A percentile compares a stretch with the other conserved stretches of the same genome.
Conservation (phyloP, 2,888 invertebrate genomes). For the Caenorhabditis imperialis region DNA sequence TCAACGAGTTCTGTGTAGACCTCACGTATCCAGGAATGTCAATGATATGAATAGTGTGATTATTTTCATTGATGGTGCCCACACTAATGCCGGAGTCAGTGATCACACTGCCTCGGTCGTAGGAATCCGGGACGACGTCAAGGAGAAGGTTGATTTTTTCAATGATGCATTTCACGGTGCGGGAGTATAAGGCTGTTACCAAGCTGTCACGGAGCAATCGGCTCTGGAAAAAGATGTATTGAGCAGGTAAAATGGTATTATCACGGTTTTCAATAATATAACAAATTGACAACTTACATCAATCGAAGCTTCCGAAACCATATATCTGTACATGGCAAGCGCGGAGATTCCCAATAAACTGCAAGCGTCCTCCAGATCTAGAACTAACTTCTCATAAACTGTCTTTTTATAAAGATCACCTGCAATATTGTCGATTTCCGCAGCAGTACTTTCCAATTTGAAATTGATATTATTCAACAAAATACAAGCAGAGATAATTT, state of each 20-base stretch:
- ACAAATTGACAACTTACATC: slow-evolving; percentile 24
- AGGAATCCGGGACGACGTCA: slow-evolving; percentile 41
- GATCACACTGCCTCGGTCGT: slow-evolving; percentile 50
- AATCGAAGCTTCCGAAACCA: slow-evolving; percentile 41
- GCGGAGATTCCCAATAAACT: slow-evolving; percentile 56
- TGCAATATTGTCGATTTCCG: slow-evolving; percentile 58
- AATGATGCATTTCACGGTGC: slow-evolving; percentile 50
- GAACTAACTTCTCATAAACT: no score
- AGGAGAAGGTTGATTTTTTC: slow-evolving; percentile 52
- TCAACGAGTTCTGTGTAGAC: slow-evolving; percentile 53
- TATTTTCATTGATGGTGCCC: slow-evolving; percentile 34
- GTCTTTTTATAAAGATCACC: no score
- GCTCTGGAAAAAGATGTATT: slow-evolving; percentile 34
- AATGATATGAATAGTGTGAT: slow-evolving; percentile 50
- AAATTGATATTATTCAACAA: slow-evolving; percentile 59
- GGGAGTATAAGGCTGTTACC: slow-evolving; percentile 51
- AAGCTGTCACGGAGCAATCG: slow-evolving; percentile 53
- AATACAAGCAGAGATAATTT: slow-evolving; percentile 57
- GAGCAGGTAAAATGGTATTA: no score
- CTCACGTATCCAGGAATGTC: slow-evolving; percentile 59
- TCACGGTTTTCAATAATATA: background rate
- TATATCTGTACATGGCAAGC: slow-evolving; percentile 54
- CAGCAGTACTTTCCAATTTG: slow-evolving; percentile 36
- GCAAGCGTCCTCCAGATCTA: slow-evolving; percentile 62
- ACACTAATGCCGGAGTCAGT: slow-evolving; percentile 60